Base-by-base conservation (phyloP, 2,888 invertebrate species). In the Caenorhabditis becei region DNA sequence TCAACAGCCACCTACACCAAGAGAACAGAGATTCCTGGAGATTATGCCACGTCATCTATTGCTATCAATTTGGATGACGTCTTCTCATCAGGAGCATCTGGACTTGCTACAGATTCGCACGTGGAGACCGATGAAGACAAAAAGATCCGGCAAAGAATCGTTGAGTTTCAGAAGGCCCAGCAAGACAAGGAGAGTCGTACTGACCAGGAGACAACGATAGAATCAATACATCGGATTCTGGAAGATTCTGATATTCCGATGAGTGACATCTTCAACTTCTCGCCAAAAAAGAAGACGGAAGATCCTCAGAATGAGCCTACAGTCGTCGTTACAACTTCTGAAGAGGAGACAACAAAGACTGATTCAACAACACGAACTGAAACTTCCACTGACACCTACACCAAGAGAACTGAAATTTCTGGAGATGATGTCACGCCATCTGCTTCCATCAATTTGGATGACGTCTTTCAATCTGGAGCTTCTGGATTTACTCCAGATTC, bases 301-400 rank as follows among this genome's bases (percentile, higher is more conserved):
- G n/a, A n/a, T n/a, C n/a, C n/a, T 3, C 47, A 18, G 7, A 18
- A 4, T 8, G 26, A 54, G 24, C 41, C 44, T 7, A 47, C 44
- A 23, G 32, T 56, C 14, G 47, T 20, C 2, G n/a, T n/a, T n/a
- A 28, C 16, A 37, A 28, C 41, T 4, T 69, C 58, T 41, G 67
- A 67, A n/a, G 1, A 20, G 24, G 56, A 72, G 14, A 72, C 54
- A 10, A 47, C 62, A 0, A 62, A 53, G 41, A 54, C 62, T 11
- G 56, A 54, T 14, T 54, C 54, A 0, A 49, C 62, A 0, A 72
- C 63, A 28, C 44, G 63, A 37, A 62, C 65, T n/a, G 74, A 74
- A 51, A 62, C 41, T 14, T 47, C 74, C 3, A 20, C 54, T 18
- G 56, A 58, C 16, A 56, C 37, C 18, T 32, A 16, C 56, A 56